phyloP scores from a whole-genome alignment of 2,888 invertebrate genomes.

The Lingula anatina region DNA sequence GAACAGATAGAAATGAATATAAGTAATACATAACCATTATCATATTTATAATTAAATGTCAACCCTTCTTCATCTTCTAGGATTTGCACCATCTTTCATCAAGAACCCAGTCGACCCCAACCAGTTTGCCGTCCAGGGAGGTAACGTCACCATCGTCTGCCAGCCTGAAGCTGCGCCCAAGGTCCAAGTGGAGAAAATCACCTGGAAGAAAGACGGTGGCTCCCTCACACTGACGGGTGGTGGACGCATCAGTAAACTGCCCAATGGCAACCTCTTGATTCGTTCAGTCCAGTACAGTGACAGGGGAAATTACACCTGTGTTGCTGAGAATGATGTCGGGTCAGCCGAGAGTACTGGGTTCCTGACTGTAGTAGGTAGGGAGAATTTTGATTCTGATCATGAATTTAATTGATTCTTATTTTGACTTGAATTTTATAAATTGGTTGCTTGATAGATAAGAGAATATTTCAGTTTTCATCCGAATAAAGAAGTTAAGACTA shows the following conservation, averaged over 20 bases:
- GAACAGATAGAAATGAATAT: too few relatives aligned
- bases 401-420: too few relatives aligned
- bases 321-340: neutral
- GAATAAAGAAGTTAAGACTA: too few relatives aligned
- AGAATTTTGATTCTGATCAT: too few relatives aligned
- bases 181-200: neutral
- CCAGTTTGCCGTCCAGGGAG: neutral
- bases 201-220: neutral
- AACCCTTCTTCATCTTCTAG: neutral
- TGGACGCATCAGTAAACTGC: neutral
- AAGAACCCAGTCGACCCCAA: neutral
- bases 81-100: neutral
- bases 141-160: neutral
- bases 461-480: too few relatives aligned
- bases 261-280: neutral
- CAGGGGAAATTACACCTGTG: neutral
- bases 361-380: too few relatives aligned
- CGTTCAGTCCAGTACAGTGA: neutral
- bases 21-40: too few relatives aligned
- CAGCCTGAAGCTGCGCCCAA: neutral
- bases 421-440: too few relatives aligned
- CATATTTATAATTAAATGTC: too few relatives aligned
- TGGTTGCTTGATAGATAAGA: too few relatives aligned
- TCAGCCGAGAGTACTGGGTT: neutral
- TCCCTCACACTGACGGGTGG: neutral